phyloP scores from a whole-genome alignment of 2,888 invertebrate genomes.

The Platerodrilus igneus region DNA sequence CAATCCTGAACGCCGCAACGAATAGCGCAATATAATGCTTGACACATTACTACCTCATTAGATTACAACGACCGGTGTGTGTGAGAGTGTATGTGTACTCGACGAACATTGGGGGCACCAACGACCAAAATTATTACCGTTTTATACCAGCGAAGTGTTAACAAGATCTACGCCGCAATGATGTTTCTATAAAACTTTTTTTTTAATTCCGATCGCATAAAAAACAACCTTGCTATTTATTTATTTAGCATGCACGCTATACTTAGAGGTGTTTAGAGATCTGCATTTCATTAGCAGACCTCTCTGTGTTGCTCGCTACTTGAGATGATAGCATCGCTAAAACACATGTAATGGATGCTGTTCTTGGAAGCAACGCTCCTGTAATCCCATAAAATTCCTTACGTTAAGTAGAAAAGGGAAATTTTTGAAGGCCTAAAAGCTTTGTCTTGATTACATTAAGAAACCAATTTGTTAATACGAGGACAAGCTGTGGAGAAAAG shows the following conservation, averaged over 20 bases:
- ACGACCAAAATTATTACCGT: neutral
- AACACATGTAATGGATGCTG: constrained; percentile 27
- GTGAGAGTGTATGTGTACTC: too few species aligned
- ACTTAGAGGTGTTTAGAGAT: constrained; percentile 26
- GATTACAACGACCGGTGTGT: constrained; percentile 31
- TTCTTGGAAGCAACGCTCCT: constrained; percentile 23
- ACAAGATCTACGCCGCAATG: neutral
- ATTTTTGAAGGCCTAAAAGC: constrained; percentile 12
- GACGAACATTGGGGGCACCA: neutral
- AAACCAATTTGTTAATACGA: constrained; percentile 17
- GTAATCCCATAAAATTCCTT: too few species aligned
- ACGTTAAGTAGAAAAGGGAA: too few species aligned
- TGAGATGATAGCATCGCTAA: constrained; percentile 23
- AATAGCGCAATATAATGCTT: constrained; percentile 45
- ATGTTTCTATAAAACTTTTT: constrained; percentile 1
- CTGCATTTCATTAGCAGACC: constrained; percentile 28
- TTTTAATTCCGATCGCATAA: too few species aligned
- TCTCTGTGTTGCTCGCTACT: constrained; percentile 27
- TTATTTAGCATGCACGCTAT: too few species aligned
- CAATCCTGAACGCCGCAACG: constrained; percentile 46
- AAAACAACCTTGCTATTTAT: too few species aligned
- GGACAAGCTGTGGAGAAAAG: constrained; percentile 4
- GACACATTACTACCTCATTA: constrained; percentile 50
- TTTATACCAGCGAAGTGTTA: neutral
- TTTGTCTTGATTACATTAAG: constrained; percentile 14